Base-by-base conservation (phyloP, 37 sponge, comb jelly and placozoan species). In the Cliona cf. orientalis region DNA sequence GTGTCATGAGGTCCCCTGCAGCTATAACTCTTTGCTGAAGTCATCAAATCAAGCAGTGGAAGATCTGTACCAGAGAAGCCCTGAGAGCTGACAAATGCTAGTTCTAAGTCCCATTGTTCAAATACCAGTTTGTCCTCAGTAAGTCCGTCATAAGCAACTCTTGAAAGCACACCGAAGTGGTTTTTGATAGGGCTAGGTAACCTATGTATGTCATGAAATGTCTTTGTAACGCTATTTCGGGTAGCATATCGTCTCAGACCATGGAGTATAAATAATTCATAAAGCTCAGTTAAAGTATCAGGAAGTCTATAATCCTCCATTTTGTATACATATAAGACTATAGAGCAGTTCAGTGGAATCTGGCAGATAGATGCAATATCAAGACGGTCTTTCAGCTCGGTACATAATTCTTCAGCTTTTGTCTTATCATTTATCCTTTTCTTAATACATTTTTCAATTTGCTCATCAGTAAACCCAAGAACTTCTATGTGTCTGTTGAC, bases 381-480 rank as follows among this genome's bases (percentile, higher is more conserved):
- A 1, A 31, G n/a, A 2, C 38, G 19, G 14, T 45, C 3, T 25
- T 7, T 46, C 14, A 74, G 37, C 6, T 28, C 28, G 12, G 29
- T 11, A 1, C 5, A 5, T 2, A 53, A 14, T 74, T 44, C 36
- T 5, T 74, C 1, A 3, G 58, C 28, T 5, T 32, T 46, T 21
- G 28, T 46, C 22, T 45, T 26, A 19, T 71, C 26, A 26, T 32
- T 14, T 26, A 53, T 36, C 1, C 14, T 11, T 37, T 53, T 2
- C 22, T 12, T 46, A 14, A 53, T 53, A 40, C 71, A 71, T 1
- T 39, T 2, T 41, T 41, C 2, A 37, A 71, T 44, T 71, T 71
- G 71, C 31, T 74, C 35, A 26, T 74, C 29, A 46, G 74, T 74
- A 35, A 74, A 74, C 1, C 74, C 74, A 23, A 74, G 28, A 11